A percentile compares a stretch with the other conserved stretches of the same genome.
Conservation (phyloP, 2,888 invertebrate species). For the Melanophora roralis region DNA sequence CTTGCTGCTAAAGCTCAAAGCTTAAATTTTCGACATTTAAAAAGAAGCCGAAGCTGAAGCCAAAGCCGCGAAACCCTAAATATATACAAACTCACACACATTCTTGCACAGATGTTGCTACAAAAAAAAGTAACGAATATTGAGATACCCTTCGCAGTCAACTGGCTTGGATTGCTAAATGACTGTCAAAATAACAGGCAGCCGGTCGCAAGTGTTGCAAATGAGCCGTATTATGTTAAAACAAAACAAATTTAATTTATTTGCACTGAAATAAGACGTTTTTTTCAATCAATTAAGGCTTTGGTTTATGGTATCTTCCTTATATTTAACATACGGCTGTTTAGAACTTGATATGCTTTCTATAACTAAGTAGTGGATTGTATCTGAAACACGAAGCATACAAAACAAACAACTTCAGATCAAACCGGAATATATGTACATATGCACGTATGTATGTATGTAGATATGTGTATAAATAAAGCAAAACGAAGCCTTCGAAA, state of each 20-base stretch:
- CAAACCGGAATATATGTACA: conserved; percentile 47
- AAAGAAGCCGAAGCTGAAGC: conserved; percentile 62
- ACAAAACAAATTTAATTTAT: conserved; percentile 25
- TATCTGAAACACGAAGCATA: conserved; percentile 47
- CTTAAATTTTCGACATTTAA: conserved; percentile 60
- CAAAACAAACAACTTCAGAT: conserved; percentile 19
- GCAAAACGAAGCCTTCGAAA: conserved; percentile 42
- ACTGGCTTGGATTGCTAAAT: background rate
- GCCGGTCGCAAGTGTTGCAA: conserved; percentile 32
- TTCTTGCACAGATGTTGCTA: conserved; percentile 18
- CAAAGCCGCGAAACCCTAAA: conserved; percentile 56
- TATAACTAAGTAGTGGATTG: conserved; percentile 27
- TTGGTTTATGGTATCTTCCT: background rate
- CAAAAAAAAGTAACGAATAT: conserved; percentile 35
- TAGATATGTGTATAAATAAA: too few species aligned
- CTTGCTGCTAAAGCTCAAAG: conserved; percentile 62
- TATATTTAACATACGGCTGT: background rate
- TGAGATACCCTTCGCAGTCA: conserved; percentile 39
- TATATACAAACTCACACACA: conserved; percentile 3
- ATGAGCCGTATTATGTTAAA: conserved; percentile 44
- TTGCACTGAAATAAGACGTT: background rate
- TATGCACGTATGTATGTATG: too few species aligned
- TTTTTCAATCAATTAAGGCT: conserved; percentile 9
- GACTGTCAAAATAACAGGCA: background rate
- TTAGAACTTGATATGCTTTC: conserved; percentile 37